Base-by-base conservation (phyloP, 2,888 invertebrate genomes). In the Marronus borbonicus region DNA sequence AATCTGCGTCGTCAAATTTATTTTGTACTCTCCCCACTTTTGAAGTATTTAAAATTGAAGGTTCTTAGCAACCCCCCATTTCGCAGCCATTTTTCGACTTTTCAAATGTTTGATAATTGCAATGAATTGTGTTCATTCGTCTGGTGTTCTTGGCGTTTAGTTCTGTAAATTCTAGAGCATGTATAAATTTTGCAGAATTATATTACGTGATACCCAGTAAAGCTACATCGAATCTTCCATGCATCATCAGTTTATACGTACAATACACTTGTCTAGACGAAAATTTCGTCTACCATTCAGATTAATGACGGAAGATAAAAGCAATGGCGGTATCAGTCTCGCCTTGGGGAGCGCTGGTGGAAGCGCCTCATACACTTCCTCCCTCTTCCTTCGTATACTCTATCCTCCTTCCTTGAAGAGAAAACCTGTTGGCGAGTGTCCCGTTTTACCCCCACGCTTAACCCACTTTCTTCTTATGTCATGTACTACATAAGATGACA, bases 221-320 rank as follows among this genome's bases (percentile, higher is more conserved):
- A 44, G 8, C 39, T 39, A 39, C 39, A 39, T 44, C 31, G 31
- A 36, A 36, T 5, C 5, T 5, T 52, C 58, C 39, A 39, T 44
- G 12, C 58, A 70, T 77, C 68, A 70, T 69, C 70, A 78, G 80
- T 80, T 81, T 36, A 36, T 36, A 36, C 70, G 79, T 77, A 79
- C 39, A 83, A 83, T 82, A 83, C 81, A 83, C 80, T 82, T 81
- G 82, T 83, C 83, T 81, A 72, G 74, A 78, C 79, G 81, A 80
- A 83, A 82, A 81, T 83, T 81, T 81, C 65, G 82, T 80, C 58
- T 44, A 77, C 77, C 58, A 58, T 58, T 72, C 85, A 86, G 85
- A 86, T 86, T 86, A 86, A 86, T 84, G 86, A 84, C 81, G 80
- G 77, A 70, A 84, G 86, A 85, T 85, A 85, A 85, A 85, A 85